Base-by-base conservation (phyloP, 2,113 vertebrate genomes). In the Helogale parvula region DNA sequence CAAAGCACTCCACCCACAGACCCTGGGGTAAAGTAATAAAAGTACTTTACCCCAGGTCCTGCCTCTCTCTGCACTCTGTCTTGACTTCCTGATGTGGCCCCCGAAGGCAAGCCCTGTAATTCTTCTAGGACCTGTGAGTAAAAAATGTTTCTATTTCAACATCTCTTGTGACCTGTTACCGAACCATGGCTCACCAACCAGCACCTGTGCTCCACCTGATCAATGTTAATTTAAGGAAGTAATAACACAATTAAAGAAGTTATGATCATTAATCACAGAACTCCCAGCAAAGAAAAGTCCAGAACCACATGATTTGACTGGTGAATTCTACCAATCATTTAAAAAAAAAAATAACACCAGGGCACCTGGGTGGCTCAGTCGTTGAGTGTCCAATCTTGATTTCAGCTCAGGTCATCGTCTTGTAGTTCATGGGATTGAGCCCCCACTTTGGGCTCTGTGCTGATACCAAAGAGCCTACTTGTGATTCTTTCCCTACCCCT, bases 211-310 rank as follows among this genome's bases (percentile, higher is more conserved):
- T 66, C 21, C 21, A 66, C 13, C 38, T 60, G 41, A 90, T 69
- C 66, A 83, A 72, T 47, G 19, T 83, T 74, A 66, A 89, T 94
- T 83, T 94, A 94, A 90, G n/a, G 66, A 74, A 82, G 77, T 66
- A 27, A 89, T 72, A 65, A 88, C n/a, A 72, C 4, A 88, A 57
- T 57, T 57, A 57, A 60, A 63, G 10, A 74, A 41, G 19, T 3
- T 41, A 31, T 94, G 45, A 41, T 93, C 25, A 50, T 33, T 63
- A 93, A 88, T 84, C 47, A 80, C 54, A 85, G 76, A 66, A 91
- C 71, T 85, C 63, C n/a, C 45, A 54, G 29, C 17, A 94, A 50
- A 47, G 68, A 88, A 93, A 93, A 88, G 45, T 2, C 52, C 60
- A 38, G n/a, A 71, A 27, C 7, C 10, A 88, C 38, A 79, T 65